A percentile compares a stretch with the other conserved stretches of the same genome.
These are phyloP conservation scores for Arothron firmamentum DNA, from an alignment of 2,113 vertebrate genomes.

Conservation along the genomic window DNA sequence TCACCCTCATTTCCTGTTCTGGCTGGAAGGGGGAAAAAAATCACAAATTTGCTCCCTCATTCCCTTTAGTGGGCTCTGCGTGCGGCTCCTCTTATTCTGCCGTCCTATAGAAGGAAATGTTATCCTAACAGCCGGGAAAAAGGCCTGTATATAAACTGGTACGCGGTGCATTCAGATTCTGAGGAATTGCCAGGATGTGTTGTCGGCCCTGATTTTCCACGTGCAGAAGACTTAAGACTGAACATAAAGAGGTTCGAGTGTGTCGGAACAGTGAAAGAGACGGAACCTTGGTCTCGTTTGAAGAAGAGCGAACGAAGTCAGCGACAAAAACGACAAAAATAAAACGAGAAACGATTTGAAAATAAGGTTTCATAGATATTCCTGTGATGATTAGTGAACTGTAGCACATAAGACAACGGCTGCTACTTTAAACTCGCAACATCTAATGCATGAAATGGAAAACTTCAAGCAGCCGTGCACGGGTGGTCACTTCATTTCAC, in stretches of 20 bases:
- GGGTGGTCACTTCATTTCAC: no score
- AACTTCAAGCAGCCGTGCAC: not conserved
- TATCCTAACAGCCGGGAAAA: not conserved
- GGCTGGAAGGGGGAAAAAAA: slow-evolving; percentile 27
- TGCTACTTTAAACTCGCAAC: not conserved
- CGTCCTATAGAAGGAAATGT: slow-evolving; percentile 3
- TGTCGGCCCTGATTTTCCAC: not conserved
- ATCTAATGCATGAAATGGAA: not conserved
- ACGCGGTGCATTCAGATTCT: slow-evolving; percentile 2
- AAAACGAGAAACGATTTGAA: no score
- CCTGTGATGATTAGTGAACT: not conserved
- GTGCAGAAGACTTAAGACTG: no score
- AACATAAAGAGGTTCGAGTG: slow-evolving; percentile 1
- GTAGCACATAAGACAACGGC: not conserved
- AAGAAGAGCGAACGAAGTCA: no score
- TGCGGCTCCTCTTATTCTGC: slow-evolving; percentile 10
- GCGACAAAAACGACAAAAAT: no score
- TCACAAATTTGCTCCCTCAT: slow-evolving; percentile 47
- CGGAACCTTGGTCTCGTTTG: no score
- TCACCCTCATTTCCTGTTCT: slow-evolving; percentile 39
- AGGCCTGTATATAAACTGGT: slow-evolving; percentile 4
- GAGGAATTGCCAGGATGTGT: slow-evolving; percentile 8
- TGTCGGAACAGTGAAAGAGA: no score
- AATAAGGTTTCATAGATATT: no score
- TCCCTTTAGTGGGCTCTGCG: slow-evolving; percentile 7